These are phyloP conservation scores for Melipona beecheii DNA, from an alignment of 2,888 invertebrate genomes.

Conservation along the genomic window DNA sequence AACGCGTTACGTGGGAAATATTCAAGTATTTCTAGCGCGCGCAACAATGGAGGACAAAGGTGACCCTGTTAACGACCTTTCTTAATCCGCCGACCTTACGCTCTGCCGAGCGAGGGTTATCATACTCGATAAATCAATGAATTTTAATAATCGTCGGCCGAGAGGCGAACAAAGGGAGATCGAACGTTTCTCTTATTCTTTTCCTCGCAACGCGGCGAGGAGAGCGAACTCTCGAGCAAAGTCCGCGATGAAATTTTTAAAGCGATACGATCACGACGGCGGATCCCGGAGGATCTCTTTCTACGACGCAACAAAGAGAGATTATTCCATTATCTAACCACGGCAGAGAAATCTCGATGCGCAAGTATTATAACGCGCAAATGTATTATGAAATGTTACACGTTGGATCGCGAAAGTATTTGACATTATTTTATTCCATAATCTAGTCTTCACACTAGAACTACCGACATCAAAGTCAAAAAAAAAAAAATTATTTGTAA, in stretches of 20 bases:
- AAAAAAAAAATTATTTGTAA: no score
- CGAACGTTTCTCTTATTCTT: slow-evolving; percentile 20
- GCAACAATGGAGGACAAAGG: slow-evolving; percentile 31
- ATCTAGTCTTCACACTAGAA: no score
- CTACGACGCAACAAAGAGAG: background rate
- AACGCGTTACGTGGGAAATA: slow-evolving; percentile 16
- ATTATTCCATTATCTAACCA: background rate
- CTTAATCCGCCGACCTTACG: slow-evolving; percentile 45
- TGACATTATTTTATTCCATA: no score
- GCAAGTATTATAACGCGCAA: no score
- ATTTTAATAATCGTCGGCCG: slow-evolving; percentile 50
- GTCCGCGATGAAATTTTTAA: background rate
- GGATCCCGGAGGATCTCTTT: background rate
- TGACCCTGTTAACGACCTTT: slow-evolving; percentile 59
- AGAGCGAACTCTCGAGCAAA: background rate
- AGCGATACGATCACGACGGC: slow-evolving; percentile 1
- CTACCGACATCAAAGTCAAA: no score
- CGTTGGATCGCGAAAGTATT: background rate
- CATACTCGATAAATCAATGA: slow-evolving; percentile 55
- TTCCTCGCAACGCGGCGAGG: background rate
- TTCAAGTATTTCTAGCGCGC: slow-evolving; percentile 32
- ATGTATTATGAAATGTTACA: background rate
- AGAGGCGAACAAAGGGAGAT: slow-evolving; percentile 24
- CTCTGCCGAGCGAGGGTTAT: slow-evolving; percentile 32
- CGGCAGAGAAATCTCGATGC: background rate